phyloP scores from a whole-genome alignment of 2,797 vertebrate genomes.

The Danio jaintianensis region DNA sequence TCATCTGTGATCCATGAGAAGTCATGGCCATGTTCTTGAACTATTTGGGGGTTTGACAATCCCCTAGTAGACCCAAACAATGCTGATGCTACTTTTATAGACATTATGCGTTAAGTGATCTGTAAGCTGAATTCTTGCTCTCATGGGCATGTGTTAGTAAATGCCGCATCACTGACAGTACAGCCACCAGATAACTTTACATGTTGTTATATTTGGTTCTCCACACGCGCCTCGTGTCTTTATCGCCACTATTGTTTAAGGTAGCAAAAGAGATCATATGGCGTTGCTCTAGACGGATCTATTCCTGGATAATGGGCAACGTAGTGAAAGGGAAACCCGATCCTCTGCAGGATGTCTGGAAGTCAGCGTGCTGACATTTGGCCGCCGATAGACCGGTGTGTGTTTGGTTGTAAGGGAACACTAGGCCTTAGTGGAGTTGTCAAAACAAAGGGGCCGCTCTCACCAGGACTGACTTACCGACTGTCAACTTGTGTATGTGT shows the following conservation, averaged over 20 bases:
- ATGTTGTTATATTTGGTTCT: conserved; percentile 69
- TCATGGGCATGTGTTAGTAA: conserved; percentile 59
- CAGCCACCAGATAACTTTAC: conserved; percentile 65
- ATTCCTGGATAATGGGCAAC: conserved; percentile 78
- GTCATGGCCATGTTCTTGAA: neutral
- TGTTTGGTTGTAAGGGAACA: conserved; percentile 81
- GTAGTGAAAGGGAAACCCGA: conserved; percentile 76
- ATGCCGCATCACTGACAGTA: conserved; percentile 55
- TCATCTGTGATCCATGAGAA: neutral
- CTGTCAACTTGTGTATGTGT: conserved; percentile 38
- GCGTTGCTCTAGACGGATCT: conserved; percentile 72
- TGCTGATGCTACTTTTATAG: conserved; percentile 3
- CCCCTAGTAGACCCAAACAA: neutral
- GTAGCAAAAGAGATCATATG: conserved; percentile 79
- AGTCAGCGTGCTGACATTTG: conserved; percentile 71
- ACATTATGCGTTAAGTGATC: neutral
- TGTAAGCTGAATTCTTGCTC: conserved; percentile 6
- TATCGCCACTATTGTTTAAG: conserved; percentile 76
- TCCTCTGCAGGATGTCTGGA: conserved; percentile 69
- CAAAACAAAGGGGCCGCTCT: conserved; percentile 78
- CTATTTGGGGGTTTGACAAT: neutral
- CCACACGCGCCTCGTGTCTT: conserved; percentile 66
- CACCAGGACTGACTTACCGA: conserved; percentile 54
- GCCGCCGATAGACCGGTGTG: conserved; percentile 72
- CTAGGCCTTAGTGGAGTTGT: conserved; percentile 77